A percentile compares a stretch with the other conserved stretches of the same genome.
Conservation (phyloP, 92 coral and sea anemone species). For the Porites rus region DNA sequence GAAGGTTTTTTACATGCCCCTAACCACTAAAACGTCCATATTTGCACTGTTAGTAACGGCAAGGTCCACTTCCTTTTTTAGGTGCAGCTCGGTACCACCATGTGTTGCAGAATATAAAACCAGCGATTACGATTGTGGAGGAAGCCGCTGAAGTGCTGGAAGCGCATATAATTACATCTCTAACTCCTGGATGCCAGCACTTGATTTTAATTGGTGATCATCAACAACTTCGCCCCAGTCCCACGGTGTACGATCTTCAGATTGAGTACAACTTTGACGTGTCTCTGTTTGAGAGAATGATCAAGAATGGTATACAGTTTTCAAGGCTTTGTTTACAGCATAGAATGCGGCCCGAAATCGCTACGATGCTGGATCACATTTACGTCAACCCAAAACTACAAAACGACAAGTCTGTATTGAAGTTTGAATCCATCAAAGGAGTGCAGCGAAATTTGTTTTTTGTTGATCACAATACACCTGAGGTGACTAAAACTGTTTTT, state of each 20-base stretch:
- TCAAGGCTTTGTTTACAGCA: slow-evolving; percentile 78
- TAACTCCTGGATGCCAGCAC: slow-evolving; percentile 57
- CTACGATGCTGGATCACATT: slow-evolving; percentile 77
- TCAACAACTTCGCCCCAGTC: slow-evolving; percentile 65
- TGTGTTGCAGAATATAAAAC: slow-evolving; percentile 34
- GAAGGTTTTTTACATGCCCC: background rate
- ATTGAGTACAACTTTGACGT: slow-evolving; percentile 48
- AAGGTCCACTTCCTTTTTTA: background rate
- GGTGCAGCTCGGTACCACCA: slow-evolving; percentile 55
- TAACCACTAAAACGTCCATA: background rate
- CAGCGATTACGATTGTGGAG: slow-evolving; percentile 60
- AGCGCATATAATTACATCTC: slow-evolving; percentile 56
- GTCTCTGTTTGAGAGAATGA: slow-evolving; percentile 65
- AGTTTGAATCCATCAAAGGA: slow-evolving; percentile 79
- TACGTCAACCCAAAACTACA: slow-evolving; percentile 70
- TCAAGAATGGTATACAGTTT: slow-evolving; percentile 65
- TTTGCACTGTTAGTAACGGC: background rate
- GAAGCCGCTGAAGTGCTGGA: slow-evolving; percentile 73
- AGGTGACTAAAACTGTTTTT: slow-evolving; percentile 40
- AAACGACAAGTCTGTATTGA: slow-evolving; percentile 82
- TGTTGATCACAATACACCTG: slow-evolving; percentile 68
- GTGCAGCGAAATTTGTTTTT: slow-evolving; percentile 73
- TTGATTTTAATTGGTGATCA: slow-evolving; percentile 70
- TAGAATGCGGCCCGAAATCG: slow-evolving; percentile 93
- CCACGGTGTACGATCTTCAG: slow-evolving; percentile 47